Percentiles rank a stretch among this genome's conserved stretches.
These are phyloP conservation scores for Lagopus muta DNA, from an alignment of 2,113 vertebrate genomes.

Conservation along the genomic window DNA sequence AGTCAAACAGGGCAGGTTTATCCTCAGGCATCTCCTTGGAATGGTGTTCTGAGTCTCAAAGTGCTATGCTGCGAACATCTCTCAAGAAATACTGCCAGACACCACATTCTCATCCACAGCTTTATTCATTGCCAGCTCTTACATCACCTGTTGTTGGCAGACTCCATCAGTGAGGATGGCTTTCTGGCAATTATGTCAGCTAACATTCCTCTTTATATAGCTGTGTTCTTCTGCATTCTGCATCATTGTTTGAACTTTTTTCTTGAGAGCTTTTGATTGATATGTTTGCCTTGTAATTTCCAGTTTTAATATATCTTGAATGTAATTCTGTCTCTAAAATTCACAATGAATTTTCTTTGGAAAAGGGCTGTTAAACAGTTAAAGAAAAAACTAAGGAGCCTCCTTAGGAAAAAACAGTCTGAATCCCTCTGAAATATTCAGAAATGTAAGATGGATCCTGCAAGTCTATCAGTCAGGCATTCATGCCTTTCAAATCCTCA, in stretches of 20 bases:
- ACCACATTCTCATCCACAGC: neutral
- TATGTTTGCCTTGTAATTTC: neutral
- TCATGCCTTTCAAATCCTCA: neutral
- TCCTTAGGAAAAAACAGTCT: neutral
- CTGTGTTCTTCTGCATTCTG: neutral
- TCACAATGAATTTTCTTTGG: neutral
- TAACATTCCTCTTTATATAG: neutral
- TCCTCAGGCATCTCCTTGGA: neutral
- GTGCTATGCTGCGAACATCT: neutral
- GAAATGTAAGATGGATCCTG: neutral
- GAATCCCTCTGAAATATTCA: neutral
- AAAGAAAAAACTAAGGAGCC: conserved; percentile 1
- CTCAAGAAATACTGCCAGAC: conserved; percentile 26
- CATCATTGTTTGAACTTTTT: neutral
- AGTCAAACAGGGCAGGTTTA: neutral
- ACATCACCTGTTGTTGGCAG: conserved; percentile 43
- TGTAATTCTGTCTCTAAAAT: neutral
- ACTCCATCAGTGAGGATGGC: neutral
- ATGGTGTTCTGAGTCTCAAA: neutral
- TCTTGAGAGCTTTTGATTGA: neutral
- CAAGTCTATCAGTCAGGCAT: neutral
- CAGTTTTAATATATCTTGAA: neutral
- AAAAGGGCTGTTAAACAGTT: neutral
- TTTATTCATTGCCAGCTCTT: conserved; percentile 8
- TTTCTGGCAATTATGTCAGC: conserved; percentile 26